Evolutionary conservation across 2,113 vertebrate genomes (phyloP).

Genomic region (Oenanthe melanoleuca): DNA sequence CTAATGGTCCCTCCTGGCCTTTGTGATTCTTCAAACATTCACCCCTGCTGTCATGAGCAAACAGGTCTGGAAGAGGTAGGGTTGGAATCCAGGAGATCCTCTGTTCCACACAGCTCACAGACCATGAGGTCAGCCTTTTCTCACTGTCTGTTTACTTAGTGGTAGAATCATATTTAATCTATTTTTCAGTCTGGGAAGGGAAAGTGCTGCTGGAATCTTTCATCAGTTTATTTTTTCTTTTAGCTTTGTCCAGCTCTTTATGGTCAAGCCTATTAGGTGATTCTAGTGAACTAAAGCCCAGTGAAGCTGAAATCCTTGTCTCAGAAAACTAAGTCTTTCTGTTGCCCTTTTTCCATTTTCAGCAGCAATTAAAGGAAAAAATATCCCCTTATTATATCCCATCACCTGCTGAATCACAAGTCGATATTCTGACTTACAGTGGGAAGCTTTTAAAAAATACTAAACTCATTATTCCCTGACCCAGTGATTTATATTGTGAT

Average conservation of each 20-base stretch:
- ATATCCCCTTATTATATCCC: not conserved
- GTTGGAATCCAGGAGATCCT: not conserved
- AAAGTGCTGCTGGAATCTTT: not conserved
- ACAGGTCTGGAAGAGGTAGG: not conserved
- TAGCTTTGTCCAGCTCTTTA: not conserved
- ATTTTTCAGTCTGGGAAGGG: not conserved
- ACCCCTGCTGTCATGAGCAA: not conserved
- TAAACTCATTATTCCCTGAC: constrained; percentile 39
- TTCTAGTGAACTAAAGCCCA: not conserved
- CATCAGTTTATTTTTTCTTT: not conserved
- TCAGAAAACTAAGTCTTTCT: not conserved
- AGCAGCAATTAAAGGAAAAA: constrained; percentile 45
- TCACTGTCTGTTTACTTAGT: not conserved
- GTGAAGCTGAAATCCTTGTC: not conserved
- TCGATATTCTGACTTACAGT: not conserved
- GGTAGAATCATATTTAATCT: not conserved
- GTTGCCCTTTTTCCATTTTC: not conserved
- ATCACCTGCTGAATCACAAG: constrained; percentile 37
- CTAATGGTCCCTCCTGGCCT: not conserved
- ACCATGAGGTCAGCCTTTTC: not conserved
- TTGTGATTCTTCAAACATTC: not conserved
- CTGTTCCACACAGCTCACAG: not conserved
- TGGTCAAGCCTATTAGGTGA: not conserved
- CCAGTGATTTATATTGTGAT: constrained; percentile 33
- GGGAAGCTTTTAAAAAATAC: constrained; percentile 24